Evolutionary conservation across 2,888 invertebrate genomes (phyloP).

Genomic region (Archips xylosteana): DNA sequence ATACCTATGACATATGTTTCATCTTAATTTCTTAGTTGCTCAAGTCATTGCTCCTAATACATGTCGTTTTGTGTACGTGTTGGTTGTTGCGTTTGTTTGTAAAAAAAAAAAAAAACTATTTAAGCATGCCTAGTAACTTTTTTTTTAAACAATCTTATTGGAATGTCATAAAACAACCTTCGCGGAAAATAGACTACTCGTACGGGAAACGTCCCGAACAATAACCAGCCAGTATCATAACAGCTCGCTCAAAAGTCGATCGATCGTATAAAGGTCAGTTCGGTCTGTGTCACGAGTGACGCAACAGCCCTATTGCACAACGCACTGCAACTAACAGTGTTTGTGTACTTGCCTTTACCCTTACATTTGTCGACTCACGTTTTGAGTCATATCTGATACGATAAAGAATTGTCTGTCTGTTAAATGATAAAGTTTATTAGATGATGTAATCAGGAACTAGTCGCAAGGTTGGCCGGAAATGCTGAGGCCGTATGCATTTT

Average conservation of each 20-base stretch:
- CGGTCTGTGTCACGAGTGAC: conserved; percentile 69
- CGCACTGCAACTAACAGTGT: conserved; percentile 57
- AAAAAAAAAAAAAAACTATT: neutral
- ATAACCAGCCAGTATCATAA: conserved; percentile 23
- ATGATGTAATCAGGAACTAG: conserved; percentile 82
- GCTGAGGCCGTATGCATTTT: conserved; percentile 67
- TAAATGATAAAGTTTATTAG: conserved; percentile 67
- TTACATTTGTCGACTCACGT: neutral
- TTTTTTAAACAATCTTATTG: no score
- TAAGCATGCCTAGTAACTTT: no score
- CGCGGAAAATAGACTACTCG: neutral
- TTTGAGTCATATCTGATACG: conserved; percentile 30
- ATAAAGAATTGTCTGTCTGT: conserved; percentile 38
- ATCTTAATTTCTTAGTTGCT: no score
- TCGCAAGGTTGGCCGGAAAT: conserved; percentile 81
- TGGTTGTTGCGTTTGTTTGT: neutral
- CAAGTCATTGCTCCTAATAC: no score
- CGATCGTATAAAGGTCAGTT: conserved; percentile 81
- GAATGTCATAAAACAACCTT: neutral
- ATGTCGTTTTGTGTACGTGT: no score
- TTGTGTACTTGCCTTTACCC: conserved; percentile 20
- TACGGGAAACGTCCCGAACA: conserved; percentile 30
- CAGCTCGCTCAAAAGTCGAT: conserved; percentile 52
- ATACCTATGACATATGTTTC: no score
- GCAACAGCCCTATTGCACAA: conserved; percentile 79